Conservation (phyloP, 1,140 invertebrate species). For the Oryzaephilus surinamensis region DNA sequence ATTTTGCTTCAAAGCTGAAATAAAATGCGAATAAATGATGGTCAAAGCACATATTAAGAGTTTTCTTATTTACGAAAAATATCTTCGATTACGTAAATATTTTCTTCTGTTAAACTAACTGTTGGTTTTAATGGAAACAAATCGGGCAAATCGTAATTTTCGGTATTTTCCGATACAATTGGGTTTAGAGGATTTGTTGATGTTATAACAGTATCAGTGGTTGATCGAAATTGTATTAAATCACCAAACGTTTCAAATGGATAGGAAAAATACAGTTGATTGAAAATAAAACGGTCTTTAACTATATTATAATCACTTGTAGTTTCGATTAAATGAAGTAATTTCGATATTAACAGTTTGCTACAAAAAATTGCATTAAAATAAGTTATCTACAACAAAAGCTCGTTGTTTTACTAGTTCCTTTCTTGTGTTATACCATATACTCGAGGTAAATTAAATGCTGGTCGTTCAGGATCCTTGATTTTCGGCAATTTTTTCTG, state of each 20-base stretch:
- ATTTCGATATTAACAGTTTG: conserved; percentile 53
- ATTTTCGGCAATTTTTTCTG: conserved; percentile 64
- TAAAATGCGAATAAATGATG: conserved; percentile 43
- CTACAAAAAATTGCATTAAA: conserved; percentile 43
- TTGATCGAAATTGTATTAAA: conserved; percentile 51
- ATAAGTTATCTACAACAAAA: no score
- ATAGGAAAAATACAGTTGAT: conserved; percentile 44
- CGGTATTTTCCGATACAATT: conserved; percentile 37
- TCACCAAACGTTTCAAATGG: conserved; percentile 51
- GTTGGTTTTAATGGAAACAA: conserved; percentile 60
- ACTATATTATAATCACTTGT: conserved; percentile 42
- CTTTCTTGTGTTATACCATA: conserved; percentile 61
- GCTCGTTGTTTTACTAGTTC: conserved; percentile 66
- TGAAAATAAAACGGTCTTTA: conserved; percentile 43
- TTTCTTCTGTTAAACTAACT: conserved; percentile 50
- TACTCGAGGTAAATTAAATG: conserved; percentile 56
- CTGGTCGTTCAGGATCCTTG: conserved; percentile 55
- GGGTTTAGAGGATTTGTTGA: conserved; percentile 48
- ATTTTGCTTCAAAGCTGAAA: conserved; percentile 31
- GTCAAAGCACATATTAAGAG: not conserved
- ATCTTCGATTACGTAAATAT: conserved; percentile 52
- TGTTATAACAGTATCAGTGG: conserved; percentile 52
- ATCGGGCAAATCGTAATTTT: conserved; percentile 48
- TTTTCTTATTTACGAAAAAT: conserved; percentile 55
- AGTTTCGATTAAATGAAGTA: conserved; percentile 60